Evolutionary conservation across 2,113 vertebrate species (phyloP).

Genomic region (Empidonax alnorum): DNA sequence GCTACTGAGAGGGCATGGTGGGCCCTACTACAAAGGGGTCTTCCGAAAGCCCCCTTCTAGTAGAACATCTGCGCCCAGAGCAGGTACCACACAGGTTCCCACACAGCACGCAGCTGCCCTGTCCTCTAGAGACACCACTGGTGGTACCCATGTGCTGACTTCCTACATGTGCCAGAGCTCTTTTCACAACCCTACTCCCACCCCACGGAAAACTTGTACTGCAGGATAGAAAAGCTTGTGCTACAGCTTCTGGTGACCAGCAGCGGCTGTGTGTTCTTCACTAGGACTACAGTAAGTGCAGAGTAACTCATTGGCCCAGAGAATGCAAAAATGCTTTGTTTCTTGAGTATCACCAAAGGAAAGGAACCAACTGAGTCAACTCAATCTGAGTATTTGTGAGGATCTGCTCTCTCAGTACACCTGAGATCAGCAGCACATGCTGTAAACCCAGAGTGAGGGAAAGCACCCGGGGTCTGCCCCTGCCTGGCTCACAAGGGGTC

Average conservation of each 20-base stretch:
- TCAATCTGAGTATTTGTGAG: background rate
- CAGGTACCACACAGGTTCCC: background rate
- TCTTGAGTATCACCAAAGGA: background rate
- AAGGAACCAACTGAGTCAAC: background rate
- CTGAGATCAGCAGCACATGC: fast-evolving
- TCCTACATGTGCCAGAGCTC: background rate
- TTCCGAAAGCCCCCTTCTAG: background rate
- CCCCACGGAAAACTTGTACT: fast-evolving
- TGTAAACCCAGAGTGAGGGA: background rate
- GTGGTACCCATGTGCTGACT: background rate
- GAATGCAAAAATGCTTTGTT: background rate
- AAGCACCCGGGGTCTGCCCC: background rate
- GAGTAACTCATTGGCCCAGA: background rate
- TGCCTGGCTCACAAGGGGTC: background rate
- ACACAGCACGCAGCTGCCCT: background rate
- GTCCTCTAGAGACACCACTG: background rate
- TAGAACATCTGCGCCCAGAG: background rate
- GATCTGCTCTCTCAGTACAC: fast-evolving
- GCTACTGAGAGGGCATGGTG: fast-evolving
- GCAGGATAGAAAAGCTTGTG: background rate
- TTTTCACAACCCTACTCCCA: background rate
- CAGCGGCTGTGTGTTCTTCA: background rate
- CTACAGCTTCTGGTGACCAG: background rate
- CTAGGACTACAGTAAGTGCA: fast-evolving
- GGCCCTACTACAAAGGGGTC: background rate